Conservation (phyloP, 2,113 vertebrate species). For the Cricetomys ansorgei region DNA sequence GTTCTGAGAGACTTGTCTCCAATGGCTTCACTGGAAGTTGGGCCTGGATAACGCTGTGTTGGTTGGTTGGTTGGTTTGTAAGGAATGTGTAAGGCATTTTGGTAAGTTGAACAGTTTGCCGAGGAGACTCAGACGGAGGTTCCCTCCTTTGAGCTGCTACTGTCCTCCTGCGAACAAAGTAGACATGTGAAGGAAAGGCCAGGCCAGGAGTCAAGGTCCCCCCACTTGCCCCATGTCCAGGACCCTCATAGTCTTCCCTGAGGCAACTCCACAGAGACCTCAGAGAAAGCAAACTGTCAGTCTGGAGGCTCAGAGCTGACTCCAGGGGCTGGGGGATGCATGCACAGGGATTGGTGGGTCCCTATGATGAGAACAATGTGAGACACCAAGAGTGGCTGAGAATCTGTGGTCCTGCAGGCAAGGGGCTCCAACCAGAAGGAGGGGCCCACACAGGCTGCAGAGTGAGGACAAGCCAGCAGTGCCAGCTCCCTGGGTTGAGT, state of each 20-base stretch:
- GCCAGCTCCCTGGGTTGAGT: no score
- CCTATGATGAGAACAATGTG: neutral
- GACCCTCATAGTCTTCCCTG: neutral
- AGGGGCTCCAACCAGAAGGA: no score
- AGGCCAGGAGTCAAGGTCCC: neutral
- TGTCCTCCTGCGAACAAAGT: conserved; percentile 82
- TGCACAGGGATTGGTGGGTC: neutral
- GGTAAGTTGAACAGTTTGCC: conserved; percentile 83
- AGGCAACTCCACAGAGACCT: no score
- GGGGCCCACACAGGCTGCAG: neutral
- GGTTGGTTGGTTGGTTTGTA: conserved; percentile 72
- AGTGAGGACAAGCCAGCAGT: neutral
- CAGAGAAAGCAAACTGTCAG: neutral
- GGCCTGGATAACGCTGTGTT: conserved; percentile 76
- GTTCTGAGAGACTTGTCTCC: conserved; percentile 79
- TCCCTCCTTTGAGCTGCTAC: conserved; percentile 84
- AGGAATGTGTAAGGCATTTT: conserved; percentile 92
- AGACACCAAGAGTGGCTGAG: neutral
- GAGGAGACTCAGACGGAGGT: conserved; percentile 88
- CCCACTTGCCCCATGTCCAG: neutral
- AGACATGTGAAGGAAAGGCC: neutral
- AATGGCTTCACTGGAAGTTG: conserved; percentile 84
- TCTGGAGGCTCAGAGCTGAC: neutral
- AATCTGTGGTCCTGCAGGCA: no score
- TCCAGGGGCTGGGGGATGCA: neutral